Evolutionary conservation across 2,113 vertebrate genomes (phyloP), one percentile per base, ranked within the genome.

Genomic region (Thymallus thymallus): DNA sequence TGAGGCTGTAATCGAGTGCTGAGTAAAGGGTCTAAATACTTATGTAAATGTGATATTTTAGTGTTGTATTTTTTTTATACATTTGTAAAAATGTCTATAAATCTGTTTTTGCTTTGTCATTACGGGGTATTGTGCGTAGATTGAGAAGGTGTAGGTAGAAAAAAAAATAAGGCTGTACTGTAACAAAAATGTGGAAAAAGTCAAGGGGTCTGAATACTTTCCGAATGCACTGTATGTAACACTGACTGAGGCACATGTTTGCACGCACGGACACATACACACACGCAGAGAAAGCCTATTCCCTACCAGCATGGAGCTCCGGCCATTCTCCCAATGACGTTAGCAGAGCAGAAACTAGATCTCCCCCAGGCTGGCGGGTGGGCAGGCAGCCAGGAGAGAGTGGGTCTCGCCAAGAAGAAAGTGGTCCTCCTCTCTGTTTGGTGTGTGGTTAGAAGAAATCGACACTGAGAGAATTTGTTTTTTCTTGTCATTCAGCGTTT

Each of bases 381-480:
- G 87, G 86, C 82, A 80, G 22, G 69, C 6, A 41, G 83, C 85
- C 87, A 83, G 77, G 77, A 35, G 74, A 85, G 74, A 85, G 82
- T 84, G 78, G 81, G 79, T 67, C 76, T 16, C 10, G 75, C 70
- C 84, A 78, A 84, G 85, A 72, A 84, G 84, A 72, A 87, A 84
- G 86, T 75, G 77, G 68, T 82, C 79, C 72, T 82, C 83, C 65
- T 67, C 48, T 87, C 80, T 80, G 61, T 65, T 51, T 73, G 71
- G 70, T 70, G 86, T 71, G 81, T 14, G 80, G 75, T 75, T 72
- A 77, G 67, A 76, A 63, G 65, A 80, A 76, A 69, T 23, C 9
- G 32, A 68, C 22, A 69, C n/a, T 16, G 41, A 46, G 35, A 16
- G 5, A 23, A 86, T 85, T 83, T 75, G 80, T 82, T 85, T 87